Base-by-base conservation (phyloP, 2,888 invertebrate genomes). In the Crossocerus cetratus region DNA sequence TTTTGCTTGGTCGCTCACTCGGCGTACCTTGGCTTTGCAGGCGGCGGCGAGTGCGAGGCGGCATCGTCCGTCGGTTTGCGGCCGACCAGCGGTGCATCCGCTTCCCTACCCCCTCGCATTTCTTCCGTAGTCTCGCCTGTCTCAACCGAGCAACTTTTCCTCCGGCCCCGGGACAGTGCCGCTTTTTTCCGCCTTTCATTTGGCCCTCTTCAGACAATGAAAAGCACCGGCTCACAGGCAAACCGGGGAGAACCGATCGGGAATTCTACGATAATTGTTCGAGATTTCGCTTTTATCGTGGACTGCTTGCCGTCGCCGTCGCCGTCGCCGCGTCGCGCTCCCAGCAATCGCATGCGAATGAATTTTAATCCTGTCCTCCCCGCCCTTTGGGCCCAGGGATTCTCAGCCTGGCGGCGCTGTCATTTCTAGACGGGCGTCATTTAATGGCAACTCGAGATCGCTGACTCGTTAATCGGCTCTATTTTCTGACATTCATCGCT, bases 241-340 rank as follows among this genome's bases (percentile, higher is more conserved):
- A 16, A 49, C 72, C 59, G 68, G 69, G 72, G 70, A 32, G 32
- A 76, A 78, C 67, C 80, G 80, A 81, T 80, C 72, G 81, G 72
- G 69, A 74, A 78, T 73, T 63, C 78, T 71, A 69, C 74, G 74
- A 72, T 81, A 81, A 81, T 81, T 81, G 78, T 72, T 73, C 58
- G 69, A 76, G 74, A 69, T 74, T 76, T 76, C 57, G 71, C 74
- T 58, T 80, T 74, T 69, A 71, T 69, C 72, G 80, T 55, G 65
- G 70, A 59, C 57, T 32, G 32, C 32, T 32, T 32, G 32, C 32
- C 32, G 32, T 32, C 32, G 32, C 11, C 32, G 32, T 1, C 32
- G 32, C 32, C 32, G 23, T 8, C 23, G 3, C 23, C 23, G 23
- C 23, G 66, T 32, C 55, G 45, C 71, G 56, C 55, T 61, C 45